Conservation (phyloP, 1,140 invertebrate species). For the Caenorhabditis remanei region DNA sequence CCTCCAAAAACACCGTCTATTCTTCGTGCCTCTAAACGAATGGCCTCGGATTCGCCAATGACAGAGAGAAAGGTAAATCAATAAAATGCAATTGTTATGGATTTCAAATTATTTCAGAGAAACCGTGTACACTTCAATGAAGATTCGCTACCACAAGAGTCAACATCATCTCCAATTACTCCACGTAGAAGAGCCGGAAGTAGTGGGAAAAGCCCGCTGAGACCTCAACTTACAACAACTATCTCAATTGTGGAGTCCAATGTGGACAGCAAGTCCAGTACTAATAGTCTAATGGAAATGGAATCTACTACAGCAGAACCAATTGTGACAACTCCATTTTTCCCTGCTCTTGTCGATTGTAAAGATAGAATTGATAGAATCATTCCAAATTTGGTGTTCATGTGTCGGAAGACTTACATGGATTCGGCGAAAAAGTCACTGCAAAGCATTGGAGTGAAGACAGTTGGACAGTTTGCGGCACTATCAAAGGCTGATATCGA, state of each 20-base stretch:
- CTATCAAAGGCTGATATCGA: not conserved
- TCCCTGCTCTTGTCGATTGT: not conserved
- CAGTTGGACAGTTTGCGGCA: constrained; percentile 10
- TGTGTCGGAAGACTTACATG: not conserved
- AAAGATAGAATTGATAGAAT: not conserved
- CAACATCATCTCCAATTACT: not conserved
- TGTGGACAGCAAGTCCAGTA: too few species aligned
- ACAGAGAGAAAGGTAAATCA: constrained; percentile 28
- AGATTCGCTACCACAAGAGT: not conserved
- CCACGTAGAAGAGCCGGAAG: not conserved
- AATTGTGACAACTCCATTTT: not conserved
- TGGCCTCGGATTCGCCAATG: not conserved
- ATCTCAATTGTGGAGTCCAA: not conserved
- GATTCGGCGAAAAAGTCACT: constrained; percentile 11
- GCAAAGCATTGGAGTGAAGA: not conserved
- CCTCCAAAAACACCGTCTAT: constrained; percentile 22
- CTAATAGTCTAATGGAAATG: too few species aligned
- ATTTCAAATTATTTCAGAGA: constrained; percentile 34
- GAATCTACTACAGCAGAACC: too few species aligned
- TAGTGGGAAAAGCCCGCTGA: not conserved
- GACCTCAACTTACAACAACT: not conserved
- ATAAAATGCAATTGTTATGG: not conserved
- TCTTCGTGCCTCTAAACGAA: not conserved
- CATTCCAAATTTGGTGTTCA: not conserved
- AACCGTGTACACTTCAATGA: constrained; percentile 34